These are phyloP conservation scores for Climacteris rufus DNA, from an alignment of 2,113 vertebrate species.

Conservation along the genomic window DNA sequence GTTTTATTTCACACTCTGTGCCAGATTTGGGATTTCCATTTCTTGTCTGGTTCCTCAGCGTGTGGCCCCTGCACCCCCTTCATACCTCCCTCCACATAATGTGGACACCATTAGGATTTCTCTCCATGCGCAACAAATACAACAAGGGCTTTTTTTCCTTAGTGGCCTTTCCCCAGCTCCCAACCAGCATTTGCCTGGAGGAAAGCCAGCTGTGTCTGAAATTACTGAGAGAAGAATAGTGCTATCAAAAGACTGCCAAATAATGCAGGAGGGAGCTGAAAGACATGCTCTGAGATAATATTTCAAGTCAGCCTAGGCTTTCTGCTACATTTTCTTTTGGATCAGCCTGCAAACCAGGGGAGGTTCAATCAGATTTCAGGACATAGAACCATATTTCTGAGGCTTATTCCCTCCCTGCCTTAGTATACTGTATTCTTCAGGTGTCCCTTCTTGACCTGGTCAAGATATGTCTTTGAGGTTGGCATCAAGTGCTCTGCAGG, in stretches of 20 bases:
- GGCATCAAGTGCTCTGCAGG: not conserved
- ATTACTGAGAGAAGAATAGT: not conserved
- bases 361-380: not conserved
- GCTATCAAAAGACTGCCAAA: not conserved
- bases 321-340: not conserved
- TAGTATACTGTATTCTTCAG: not conserved
- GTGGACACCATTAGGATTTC: not conserved
- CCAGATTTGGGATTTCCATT: not conserved
- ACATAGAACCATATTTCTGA: not conserved
- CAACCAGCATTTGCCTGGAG: not conserved
- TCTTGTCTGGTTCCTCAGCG: not conserved
- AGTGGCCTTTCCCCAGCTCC: not conserved
- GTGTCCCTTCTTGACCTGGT: not conserved
- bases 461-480: not conserved
- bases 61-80: fast-evolving
- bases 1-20: not conserved
- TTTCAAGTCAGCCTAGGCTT: not conserved
- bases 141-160: not conserved
- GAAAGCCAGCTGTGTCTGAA: constrained; percentile 10
- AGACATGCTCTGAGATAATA: not conserved
- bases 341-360: not conserved
- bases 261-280: not conserved
- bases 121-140: not conserved
- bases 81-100: not conserved
- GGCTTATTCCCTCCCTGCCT: not conserved